Evolutionary conservation across 2,113 vertebrate species (phyloP).

Genomic region (Entelurus aequoreus): DNA sequence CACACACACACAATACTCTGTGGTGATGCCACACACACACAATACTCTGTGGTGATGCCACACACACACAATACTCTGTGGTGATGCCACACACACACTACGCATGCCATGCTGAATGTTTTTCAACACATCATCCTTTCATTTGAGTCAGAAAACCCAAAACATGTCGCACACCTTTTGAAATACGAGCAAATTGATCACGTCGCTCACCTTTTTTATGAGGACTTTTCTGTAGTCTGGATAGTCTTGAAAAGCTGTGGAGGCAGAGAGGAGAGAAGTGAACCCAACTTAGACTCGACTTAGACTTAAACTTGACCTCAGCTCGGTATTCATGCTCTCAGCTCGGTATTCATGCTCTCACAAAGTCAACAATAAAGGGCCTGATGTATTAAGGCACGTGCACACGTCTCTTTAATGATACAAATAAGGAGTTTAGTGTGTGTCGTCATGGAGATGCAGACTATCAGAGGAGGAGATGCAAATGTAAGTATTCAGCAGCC

Average conservation of each 20-base stretch:
- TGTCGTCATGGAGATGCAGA: too few species aligned
- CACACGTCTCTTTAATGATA: too few species aligned
- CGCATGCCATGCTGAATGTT: not conserved
- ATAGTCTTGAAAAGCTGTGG: constrained; percentile 33
- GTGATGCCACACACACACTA: not conserved
- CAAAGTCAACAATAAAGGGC: too few species aligned
- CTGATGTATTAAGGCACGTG: too few species aligned
- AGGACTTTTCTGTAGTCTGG: constrained; percentile 39
- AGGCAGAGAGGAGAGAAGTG: not conserved
- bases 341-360: too few species aligned
- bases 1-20: constrained; percentile 58
- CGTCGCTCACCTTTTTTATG: constrained; percentile 48
- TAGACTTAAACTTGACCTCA: too few species aligned
- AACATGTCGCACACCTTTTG: not conserved
- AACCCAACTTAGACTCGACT: too few species aligned
- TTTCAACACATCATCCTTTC: not conserved
- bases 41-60: not conserved
- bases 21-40: constrained; percentile 7
- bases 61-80: constrained; percentile 59
- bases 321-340: too few species aligned
- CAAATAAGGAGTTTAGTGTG: too few species aligned
- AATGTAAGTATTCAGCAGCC: too few species aligned
- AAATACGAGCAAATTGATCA: not conserved
- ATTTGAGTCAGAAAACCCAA: too few species aligned
- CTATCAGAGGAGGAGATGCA: too few species aligned